phyloP scores from a whole-genome alignment of 2,797 vertebrate species.

The Heteromormyrus szaboi region DNA sequence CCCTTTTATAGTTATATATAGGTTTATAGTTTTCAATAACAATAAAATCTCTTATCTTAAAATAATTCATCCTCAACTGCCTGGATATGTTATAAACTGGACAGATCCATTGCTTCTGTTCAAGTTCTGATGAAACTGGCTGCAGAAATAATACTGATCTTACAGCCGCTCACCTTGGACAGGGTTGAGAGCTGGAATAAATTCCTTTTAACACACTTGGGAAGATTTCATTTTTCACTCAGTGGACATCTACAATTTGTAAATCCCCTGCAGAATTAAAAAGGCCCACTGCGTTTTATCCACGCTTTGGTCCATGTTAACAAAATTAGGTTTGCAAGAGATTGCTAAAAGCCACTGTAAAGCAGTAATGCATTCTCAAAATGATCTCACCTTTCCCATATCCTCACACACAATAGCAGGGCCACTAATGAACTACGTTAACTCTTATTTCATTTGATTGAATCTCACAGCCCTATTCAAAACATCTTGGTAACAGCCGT shows the following conservation, averaged over 20 bases:
- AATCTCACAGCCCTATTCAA: conserved; percentile 21
- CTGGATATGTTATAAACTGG: background rate
- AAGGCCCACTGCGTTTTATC: background rate
- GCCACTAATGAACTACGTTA: background rate
- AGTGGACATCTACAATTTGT: background rate
- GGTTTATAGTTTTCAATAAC: background rate
- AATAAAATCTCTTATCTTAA: background rate
- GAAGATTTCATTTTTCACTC: background rate
- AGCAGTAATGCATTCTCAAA: background rate
- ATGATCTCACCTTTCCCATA: background rate
- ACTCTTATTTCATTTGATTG: conserved; percentile 17
- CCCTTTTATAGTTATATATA: background rate
- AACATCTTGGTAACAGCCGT: conserved; percentile 15
- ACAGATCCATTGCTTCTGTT: background rate
- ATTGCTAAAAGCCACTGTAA: background rate
- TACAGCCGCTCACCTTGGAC: background rate
- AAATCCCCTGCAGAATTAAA: background rate
- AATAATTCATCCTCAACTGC: background rate
- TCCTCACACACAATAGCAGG: background rate
- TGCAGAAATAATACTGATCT: background rate
- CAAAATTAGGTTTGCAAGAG: background rate
- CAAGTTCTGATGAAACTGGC: background rate
- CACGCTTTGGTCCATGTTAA: background rate
- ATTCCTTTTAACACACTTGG: background rate
- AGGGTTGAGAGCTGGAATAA: background rate